A percentile compares a stretch with the other conserved stretches of the same genome.
These are phyloP conservation scores for Anolis apletophallus DNA, from an alignment of 2,797 vertebrate genomes.

Conservation along the genomic window DNA sequence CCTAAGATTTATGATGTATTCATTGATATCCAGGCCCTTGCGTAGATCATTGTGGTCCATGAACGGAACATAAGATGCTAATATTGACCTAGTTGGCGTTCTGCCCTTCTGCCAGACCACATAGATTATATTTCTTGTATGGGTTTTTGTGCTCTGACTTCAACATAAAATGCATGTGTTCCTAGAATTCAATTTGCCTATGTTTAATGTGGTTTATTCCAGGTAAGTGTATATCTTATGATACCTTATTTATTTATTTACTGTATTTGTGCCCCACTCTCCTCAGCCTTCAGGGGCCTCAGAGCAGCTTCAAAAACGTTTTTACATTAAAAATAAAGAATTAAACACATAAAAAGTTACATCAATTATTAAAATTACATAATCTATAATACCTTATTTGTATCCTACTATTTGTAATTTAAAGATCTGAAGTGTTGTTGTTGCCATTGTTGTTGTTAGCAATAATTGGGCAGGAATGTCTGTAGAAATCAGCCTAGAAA, in stretches of 20 bases:
- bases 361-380: too few relatives aligned
- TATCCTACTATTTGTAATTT: neutral
- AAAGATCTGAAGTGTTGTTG: neutral
- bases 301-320: too few relatives aligned
- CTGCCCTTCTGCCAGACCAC: neutral
- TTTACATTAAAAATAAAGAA: too few relatives aligned
- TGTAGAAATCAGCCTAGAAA: slow-evolving; percentile 7
- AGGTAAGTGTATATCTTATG: neutral
- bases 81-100: neutral
- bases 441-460: neutral
- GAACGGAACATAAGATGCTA: neutral
- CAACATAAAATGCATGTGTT: neutral
- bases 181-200: neutral
- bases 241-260: too few relatives aligned
- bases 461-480: neutral
- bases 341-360: too few relatives aligned
- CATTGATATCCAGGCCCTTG: neutral
- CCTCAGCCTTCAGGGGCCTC: too few relatives aligned
- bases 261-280: too few relatives aligned
- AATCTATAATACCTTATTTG: neutral
- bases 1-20: neutral
- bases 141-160: neutral
- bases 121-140: neutral
- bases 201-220: neutral
- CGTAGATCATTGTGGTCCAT: neutral